Evolutionary conservation across 2,888 invertebrate species (phyloP).

Genomic region (Himalopsyche anomala): DNA sequence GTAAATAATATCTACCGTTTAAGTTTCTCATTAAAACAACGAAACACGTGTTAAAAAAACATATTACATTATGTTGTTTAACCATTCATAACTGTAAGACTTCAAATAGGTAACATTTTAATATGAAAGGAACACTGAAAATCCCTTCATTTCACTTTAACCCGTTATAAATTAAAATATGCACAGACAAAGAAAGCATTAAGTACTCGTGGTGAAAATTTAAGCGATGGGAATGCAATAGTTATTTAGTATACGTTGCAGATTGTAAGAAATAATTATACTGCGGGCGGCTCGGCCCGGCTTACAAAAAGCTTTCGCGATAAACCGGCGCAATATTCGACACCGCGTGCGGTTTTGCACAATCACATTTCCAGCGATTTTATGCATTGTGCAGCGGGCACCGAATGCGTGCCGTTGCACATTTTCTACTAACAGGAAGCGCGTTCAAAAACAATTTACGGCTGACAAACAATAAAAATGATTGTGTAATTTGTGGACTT

Average conservation of each 20-base stretch:
- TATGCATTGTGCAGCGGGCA: conserved; percentile 4
- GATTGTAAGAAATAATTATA: neutral
- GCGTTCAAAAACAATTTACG: conserved; percentile 23
- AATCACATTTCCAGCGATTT: conserved; percentile 13
- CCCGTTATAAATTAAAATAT: neutral
- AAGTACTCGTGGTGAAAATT: neutral
- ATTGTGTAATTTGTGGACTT: conserved; percentile 4
- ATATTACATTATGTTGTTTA: too few relatives aligned
- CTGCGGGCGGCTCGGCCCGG: neutral
- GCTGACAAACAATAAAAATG: neutral
- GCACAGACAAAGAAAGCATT: neutral
- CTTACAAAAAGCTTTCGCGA: conserved; percentile 7
- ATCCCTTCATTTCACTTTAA: neutral
- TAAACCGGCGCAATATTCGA: conserved; percentile 1
- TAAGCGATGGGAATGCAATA: neutral
- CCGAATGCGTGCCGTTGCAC: conserved; percentile 2
- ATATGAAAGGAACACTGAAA: too few relatives aligned
- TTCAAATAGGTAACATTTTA: too few relatives aligned
- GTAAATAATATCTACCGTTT: too few relatives aligned
- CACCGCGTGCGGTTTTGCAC: conserved; percentile 33
- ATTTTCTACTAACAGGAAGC: conserved; percentile 15
- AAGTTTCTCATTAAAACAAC: too few relatives aligned
- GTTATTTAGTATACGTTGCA: neutral
- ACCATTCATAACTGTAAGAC: too few relatives aligned
- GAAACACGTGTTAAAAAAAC: too few relatives aligned